Evolutionary conservation across 2,113 vertebrate species (phyloP).

Genomic region (Canis aureus): DNA sequence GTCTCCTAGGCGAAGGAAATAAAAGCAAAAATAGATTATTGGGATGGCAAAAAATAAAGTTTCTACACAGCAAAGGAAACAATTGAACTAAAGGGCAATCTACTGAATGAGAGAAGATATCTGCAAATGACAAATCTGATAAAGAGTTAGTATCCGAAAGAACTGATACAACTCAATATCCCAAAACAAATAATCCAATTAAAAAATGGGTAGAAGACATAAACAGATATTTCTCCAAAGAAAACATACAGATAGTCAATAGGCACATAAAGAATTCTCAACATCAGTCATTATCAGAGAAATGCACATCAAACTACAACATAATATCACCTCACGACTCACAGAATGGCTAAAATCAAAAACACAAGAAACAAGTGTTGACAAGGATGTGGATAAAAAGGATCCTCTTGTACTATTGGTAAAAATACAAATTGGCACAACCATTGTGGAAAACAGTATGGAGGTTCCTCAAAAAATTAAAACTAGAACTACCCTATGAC

Average conservation of each 20-base stretch:
- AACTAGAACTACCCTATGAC: background rate
- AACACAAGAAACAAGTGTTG: background rate
- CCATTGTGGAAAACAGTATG: background rate
- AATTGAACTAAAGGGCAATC: background rate
- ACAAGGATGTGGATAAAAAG: background rate
- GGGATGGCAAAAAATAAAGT: background rate
- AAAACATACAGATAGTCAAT: background rate
- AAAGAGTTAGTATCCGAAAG: background rate
- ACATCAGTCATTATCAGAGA: background rate
- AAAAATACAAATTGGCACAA: background rate
- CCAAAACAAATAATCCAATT: background rate
- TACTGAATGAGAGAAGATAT: background rate
- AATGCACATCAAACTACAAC: background rate
- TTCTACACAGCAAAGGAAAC: background rate
- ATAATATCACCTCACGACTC: background rate
- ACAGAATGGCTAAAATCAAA: background rate
- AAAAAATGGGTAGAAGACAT: background rate
- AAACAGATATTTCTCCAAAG: background rate
- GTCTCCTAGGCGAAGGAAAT: background rate
- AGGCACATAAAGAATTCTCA: background rate
- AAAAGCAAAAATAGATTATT: background rate
- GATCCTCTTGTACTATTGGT: background rate
- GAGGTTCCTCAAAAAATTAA: background rate
- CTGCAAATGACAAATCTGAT: background rate
- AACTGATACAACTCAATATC: background rate